These are phyloP conservation scores for Parauchenoglanis punctatus DNA, from an alignment of 2,797 vertebrate genomes.

Conservation along the genomic window DNA sequence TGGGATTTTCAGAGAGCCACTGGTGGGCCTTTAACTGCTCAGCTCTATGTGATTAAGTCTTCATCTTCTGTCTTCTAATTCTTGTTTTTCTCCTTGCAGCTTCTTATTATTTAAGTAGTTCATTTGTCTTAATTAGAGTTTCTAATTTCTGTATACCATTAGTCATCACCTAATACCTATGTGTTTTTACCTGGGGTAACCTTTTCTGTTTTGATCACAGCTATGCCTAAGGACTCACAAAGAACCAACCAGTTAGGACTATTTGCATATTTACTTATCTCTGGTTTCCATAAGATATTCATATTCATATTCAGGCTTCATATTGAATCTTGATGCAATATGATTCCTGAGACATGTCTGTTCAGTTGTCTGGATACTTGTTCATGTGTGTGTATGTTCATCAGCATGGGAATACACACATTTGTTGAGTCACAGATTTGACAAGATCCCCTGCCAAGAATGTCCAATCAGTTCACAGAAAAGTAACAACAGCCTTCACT, in stretches of 20 bases:
- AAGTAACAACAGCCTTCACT: slow-evolving; percentile 25
- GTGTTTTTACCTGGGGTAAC: background rate
- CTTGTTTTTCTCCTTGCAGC: background rate
- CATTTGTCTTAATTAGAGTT: background rate
- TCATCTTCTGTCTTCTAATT: background rate
- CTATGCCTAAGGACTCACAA: background rate
- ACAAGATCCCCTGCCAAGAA: background rate
- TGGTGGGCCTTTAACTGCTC: background rate
- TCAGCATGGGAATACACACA: background rate
- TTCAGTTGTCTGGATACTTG: background rate
- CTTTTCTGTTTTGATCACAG: background rate
- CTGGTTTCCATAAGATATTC: background rate
- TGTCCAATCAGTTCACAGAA: slow-evolving; percentile 32
- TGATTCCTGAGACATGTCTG: background rate
- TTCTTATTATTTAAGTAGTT: background rate
- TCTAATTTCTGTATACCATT: background rate
- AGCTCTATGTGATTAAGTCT: background rate
- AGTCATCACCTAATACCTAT: background rate
- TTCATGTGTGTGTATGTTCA: background rate
- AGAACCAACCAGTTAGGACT: background rate
- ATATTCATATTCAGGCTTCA: too few relatives aligned
- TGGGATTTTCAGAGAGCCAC: background rate
- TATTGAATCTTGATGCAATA: background rate
- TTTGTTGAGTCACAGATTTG: slow-evolving; percentile 10
- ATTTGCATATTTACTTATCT: background rate